Evolutionary conservation across 2,888 invertebrate species (phyloP), one percentile per base, ranked within the genome.

Genomic region (Hypsopygia costalis): DNA sequence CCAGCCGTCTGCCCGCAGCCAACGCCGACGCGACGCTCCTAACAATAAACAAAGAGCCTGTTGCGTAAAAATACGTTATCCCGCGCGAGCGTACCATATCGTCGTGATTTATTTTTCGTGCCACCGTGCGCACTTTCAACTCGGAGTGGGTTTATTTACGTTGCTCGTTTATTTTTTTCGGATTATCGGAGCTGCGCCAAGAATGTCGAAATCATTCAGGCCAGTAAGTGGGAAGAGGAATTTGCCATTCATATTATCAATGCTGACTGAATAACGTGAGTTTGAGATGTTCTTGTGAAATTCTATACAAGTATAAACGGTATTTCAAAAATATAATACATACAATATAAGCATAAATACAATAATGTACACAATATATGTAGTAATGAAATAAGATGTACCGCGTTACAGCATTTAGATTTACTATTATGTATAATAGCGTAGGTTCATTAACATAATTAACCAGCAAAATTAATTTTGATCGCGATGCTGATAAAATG

Each of bases 191-290:
- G 69, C 75, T 61, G 75, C 76, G 88, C 87, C 88, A 88, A 86
- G 87, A 87, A 87, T 87, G 82, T 87, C 70, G 86, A 87, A 85
- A 87, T 82, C 88, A 88, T 88, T 88, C 86, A 88, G 88, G 77
- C 75, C 82, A 78, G 83, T 79, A 81, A 83, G 87, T 86, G 83
- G 86, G 83, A 66, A 71, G 82, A 76, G 81, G 85, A 77, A 87
- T 87, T 79, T 63, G 77, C 87, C 88, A 88, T 88, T 88, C 87
- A 88, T 86, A 83, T 83, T 54, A 59, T 52, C 62, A 71, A 61
- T 66, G 69, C 62, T 62, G 65, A 28, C 65, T 57, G 65, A 76
- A 72, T 70, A 69, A 64, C 55, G 49, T 47, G 20, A 53, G 56
- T 58, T 67, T 69, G 58, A 36, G 21, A 11, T 30, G n/a, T 30